Evolutionary conservation across 2,113 vertebrate species (phyloP).

Genomic region (Onychostruthus taczanowskii): DNA sequence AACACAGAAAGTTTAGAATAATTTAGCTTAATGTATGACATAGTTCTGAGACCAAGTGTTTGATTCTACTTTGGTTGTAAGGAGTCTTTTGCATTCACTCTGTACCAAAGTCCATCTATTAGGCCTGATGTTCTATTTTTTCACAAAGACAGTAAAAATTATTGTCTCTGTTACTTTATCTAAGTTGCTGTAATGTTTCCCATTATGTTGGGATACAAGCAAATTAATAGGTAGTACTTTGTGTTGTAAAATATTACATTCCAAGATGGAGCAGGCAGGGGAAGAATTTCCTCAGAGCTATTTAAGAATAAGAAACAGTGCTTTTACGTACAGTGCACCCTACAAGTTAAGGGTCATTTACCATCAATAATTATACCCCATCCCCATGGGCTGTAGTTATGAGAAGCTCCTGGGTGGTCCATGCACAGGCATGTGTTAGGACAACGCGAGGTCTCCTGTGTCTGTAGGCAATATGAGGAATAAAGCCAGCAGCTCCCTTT

Average conservation of each 20-base stretch:
- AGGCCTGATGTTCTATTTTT: not conserved
- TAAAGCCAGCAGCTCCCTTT: not conserved
- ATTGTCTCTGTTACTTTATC: not conserved
- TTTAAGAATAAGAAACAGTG: not conserved
- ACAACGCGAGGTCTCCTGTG: not conserved
- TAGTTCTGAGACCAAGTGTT: not conserved
- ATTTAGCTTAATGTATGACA: not conserved
- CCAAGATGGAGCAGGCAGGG: not conserved
- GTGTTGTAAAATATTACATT: not conserved
- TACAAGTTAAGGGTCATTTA: not conserved
- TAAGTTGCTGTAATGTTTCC: not conserved
- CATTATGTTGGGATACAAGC: not conserved
- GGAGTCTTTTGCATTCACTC: not conserved
- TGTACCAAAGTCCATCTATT: not conserved
- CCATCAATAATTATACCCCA: not conserved
- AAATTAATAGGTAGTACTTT: not conserved
- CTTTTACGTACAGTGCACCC: not conserved
- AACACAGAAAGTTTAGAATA: slow-evolving; percentile 27
- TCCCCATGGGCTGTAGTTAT: not conserved
- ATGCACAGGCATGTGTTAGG: not conserved
- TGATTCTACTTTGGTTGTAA: not conserved
- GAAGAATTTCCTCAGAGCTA: not conserved
- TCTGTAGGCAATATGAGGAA: not conserved
- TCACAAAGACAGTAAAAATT: not conserved
- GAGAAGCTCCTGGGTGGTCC: slow-evolving; percentile 4